These are phyloP conservation scores for Trichoplusia ni DNA, from an alignment of 1,140 invertebrate genomes.

Conservation along the genomic window DNA sequence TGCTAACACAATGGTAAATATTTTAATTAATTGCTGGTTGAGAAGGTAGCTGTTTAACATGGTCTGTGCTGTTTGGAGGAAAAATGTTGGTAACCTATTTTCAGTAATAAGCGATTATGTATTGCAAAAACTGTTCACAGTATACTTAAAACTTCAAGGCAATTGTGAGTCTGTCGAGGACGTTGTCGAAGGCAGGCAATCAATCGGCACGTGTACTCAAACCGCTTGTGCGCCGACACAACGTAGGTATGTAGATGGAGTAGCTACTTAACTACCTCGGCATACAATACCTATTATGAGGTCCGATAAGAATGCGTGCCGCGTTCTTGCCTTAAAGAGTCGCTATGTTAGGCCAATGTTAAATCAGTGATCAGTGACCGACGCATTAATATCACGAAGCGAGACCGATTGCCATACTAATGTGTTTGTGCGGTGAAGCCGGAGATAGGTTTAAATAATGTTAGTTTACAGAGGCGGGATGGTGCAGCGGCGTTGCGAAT, in stretches of 20 bases:
- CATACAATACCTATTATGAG: constrained; percentile 29
- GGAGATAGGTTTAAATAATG: constrained; percentile 23
- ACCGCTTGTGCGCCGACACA: neutral
- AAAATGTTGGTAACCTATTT: too few species aligned
- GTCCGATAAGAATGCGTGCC: constrained; percentile 42
- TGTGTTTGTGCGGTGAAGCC: constrained; percentile 1
- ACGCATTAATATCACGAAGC: neutral
- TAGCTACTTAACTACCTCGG: constrained; percentile 19
- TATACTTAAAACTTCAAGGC: too few species aligned
- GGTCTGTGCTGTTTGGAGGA: too few species aligned
- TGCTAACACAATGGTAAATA: too few species aligned
- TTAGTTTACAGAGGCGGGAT: constrained; percentile 45
- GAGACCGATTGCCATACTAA: neutral
- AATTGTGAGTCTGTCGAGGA: constrained; percentile 17
- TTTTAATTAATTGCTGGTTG: neutral
- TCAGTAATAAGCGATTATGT: too few species aligned
- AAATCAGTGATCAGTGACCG: constrained; percentile 22
- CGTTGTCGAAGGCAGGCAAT: neutral
- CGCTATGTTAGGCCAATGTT: constrained; percentile 28
- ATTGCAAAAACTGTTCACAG: too few species aligned
- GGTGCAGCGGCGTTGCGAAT: constrained; percentile 67
- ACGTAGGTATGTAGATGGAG: neutral
- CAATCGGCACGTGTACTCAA: constrained; percentile 20
- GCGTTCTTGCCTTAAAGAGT: constrained; percentile 39
- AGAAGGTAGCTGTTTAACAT: neutral